Evolutionary conservation across 2,888 invertebrate species (phyloP), one percentile per base, ranked within the genome.

Genomic region (Sarcophaga rosellei): DNA sequence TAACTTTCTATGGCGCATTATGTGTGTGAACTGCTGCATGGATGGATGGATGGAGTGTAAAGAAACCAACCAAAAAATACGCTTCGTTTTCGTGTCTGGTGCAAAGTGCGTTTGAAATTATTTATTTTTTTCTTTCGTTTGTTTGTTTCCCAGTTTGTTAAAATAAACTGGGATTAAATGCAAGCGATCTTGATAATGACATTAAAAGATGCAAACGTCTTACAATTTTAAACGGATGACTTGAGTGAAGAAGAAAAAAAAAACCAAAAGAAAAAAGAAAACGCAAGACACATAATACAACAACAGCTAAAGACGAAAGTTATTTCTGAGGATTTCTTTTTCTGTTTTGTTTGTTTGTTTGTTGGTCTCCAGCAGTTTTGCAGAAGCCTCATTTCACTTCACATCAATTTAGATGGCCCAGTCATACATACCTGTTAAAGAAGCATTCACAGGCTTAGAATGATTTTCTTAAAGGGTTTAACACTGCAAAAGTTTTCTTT

Each of bases 171-270:
- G 82, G 91, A 91, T 91, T 91, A 92, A 91, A 91, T 90, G 91
- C 92, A 90, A 91, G 90, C 90, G 92, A 91, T 91, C 91, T 92
- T 91, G 91, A 91, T 91, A 91, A 91, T 91, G 91, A 91, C 91
- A 91, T 91, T 91, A 91, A 91, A 91, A 90, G 91, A 91, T 84
- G 86, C 86, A 86, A 84, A 86, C 86, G 84, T 86, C 84, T 84
- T 91, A 89, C 91, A 90, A 89, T 88, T 89, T 87, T 84, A 87
- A 80, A 86, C 75, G 85, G 81, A 83, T 84, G 53, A 53, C 53
- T 53, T 81, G 85, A 84, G 81, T 84, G 87, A 81, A 86, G 81
- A 75, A 68, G 53, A 72, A 73, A 78, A 63, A 74, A 57, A 70
- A 23, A 25, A 20, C 72, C 21, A 66, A 66, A 44, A 59, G n/a